Evolutionary conservation across 2,888 invertebrate species (phyloP), one percentile per base, ranked within the genome.

Genomic region (Ectemnius lituratus): DNA sequence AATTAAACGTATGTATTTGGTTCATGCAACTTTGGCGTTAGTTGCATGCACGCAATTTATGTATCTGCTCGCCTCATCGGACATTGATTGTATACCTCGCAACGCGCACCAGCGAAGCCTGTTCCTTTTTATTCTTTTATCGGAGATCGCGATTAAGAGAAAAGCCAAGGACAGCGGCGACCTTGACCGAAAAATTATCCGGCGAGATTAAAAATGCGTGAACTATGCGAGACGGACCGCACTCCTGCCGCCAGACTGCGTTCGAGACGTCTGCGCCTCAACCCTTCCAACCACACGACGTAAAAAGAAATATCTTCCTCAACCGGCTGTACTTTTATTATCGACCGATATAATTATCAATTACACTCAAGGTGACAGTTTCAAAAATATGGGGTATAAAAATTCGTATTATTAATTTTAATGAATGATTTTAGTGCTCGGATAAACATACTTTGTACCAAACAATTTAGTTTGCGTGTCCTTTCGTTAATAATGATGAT

Each of bases 101-200:
- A 20, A 20, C 20, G 20, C 20, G 20, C 20, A 20, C 20, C 20
- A 2, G 20, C 69, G 64, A 62, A 59, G 63, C 59, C 28, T 59
- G 64, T 70, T 73, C 66, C 58, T 74, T 73, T 11, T 37, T 37
- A 37, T 37, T 37, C 37, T 71, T 79, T 79, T 69, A 75, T 79
- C 72, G 70, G 16, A 49, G 72, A 70, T 76, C 65, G 47, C 71
- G 73, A 77, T 82, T 77, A 75, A 73, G 68, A 37, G 37, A 75
- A 73, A 75, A 79, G 73, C 64, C 75, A 72, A 79, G 72, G 70
- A 72, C 68, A 60, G 13, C n/a, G 49, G 23, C 67, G 75, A 82
- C 82, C 79, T 82, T 81, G 81, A 82, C 82, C 82, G 82, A 82
- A 82, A 81, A 81, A 81, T 79, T 71, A 65, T 63, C 62, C 65